Evolutionary conservation across 2,113 vertebrate species (phyloP), one percentile per base, ranked within the genome.

Genomic region (Seriola rivoliana): DNA sequence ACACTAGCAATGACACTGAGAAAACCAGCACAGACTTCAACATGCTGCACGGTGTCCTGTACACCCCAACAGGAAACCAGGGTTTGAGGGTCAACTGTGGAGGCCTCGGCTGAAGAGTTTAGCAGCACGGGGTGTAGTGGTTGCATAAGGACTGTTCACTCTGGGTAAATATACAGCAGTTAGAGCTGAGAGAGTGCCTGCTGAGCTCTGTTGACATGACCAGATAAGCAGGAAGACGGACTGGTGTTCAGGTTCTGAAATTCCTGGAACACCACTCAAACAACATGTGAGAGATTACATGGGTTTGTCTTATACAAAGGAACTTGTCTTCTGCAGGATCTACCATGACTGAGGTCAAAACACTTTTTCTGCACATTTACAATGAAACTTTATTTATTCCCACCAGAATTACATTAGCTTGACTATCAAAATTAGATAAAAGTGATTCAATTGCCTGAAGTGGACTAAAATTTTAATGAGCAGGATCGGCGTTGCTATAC

Each of bases 121-220:
- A 72, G 65, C 87, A 79, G 81, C 81, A 54, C 1, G 12, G 83
- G 82, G 73, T 69, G 64, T 66, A 74, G 42, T 32, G 67, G 88
- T 85, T 90, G 84, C 71, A 58, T 75, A 85, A 89, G 81, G 80
- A 78, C 81, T 34, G 71, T 85, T 92, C 88, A 83, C 81, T 77
- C 80, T 86, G 69, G 72, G 80, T 90, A 91, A 93, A 93, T 91
- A 93, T 86, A 89, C 78, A 74, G 72, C 84, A 69, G 77, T 82
- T 42, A 78, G 84, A 74, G 82, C 87, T 70, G 77, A 84, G 84
- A 81, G 89, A 10, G 1, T 57, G 72, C 88, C 90, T 83, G 88
- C 85, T 83, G 86, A 75, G 79, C 60, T 83, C 64, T 91, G 86
- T 81, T 93, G 91, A 92, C 90, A 90, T 3, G 57, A 74, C 71